Evolutionary conservation across 2,797 vertebrate genomes (phyloP).

Genomic region (Megalops cyprinoides): DNA sequence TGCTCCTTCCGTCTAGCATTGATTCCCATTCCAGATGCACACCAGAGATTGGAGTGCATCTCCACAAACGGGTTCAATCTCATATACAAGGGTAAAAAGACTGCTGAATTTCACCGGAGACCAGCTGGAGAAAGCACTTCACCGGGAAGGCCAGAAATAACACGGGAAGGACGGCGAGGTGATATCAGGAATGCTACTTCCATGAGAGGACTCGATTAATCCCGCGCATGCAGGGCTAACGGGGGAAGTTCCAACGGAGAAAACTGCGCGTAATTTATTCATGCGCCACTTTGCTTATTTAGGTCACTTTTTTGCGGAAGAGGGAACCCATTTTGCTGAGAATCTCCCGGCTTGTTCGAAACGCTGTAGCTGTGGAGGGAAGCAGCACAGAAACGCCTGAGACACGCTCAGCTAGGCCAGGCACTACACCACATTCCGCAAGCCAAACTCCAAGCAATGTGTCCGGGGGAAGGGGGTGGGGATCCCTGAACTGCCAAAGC

Average conservation of each 20-base stretch:
- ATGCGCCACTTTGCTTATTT: background rate
- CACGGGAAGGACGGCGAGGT: background rate
- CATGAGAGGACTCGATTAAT: background rate
- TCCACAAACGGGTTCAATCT: background rate
- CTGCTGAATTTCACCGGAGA: too few species aligned
- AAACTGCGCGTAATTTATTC: background rate
- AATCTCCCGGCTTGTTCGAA: background rate
- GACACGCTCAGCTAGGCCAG: background rate
- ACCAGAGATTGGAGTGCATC: background rate
- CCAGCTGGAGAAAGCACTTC: too few species aligned
- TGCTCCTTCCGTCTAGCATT: background rate
- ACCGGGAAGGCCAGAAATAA: background rate
- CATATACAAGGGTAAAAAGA: too few species aligned
- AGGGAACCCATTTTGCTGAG: background rate
- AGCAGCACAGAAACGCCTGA: background rate
- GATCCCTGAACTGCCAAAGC: background rate
- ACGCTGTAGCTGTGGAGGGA: background rate
- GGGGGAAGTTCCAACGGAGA: background rate
- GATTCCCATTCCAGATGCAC: background rate
- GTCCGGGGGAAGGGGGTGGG: background rate
- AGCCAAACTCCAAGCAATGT: background rate
- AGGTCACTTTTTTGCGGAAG: background rate
- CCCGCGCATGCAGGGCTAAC: background rate
- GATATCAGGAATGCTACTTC: background rate
- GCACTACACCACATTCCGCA: background rate